Percentiles rank a stretch among this genome's conserved stretches.
These are phyloP conservation scores for Plebejus argus DNA, from an alignment of 2,888 invertebrate genomes.

Conservation along the genomic window DNA sequence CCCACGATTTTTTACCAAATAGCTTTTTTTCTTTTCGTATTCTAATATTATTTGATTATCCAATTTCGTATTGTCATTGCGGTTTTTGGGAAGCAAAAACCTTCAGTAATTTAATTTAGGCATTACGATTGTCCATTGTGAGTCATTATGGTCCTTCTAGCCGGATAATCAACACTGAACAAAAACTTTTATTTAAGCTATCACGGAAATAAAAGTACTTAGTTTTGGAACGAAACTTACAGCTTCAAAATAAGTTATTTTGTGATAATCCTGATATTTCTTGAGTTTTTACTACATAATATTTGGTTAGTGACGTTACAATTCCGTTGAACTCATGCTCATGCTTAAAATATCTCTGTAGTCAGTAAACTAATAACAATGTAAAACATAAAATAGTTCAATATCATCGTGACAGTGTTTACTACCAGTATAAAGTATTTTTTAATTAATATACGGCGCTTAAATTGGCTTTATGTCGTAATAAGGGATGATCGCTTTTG, in stretches of 20 bases:
- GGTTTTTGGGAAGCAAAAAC: slow-evolving; percentile 8
- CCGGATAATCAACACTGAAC: background rate
- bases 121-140: background rate
- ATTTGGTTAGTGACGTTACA: too few relatives aligned
- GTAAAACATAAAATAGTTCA: too few relatives aligned
- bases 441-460: background rate
- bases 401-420: background rate
- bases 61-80: slow-evolving; percentile 11
- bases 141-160: background rate
- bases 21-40: background rate
- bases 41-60: slow-evolving; percentile 21
- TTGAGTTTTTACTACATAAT: too few relatives aligned
- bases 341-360: too few relatives aligned
- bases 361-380: too few relatives aligned
- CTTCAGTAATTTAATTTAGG: background rate
- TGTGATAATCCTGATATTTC: too few relatives aligned
- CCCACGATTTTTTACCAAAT: slow-evolving; percentile 11
- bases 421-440: background rate
- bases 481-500: background rate
- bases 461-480: background rate
- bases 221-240: too few relatives aligned
- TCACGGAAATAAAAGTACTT: background rate
- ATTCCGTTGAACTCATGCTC: too few relatives aligned
- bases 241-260: too few relatives aligned
- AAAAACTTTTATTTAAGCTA: background rate